phyloP scores from a whole-genome alignment of 2,888 invertebrate genomes.

The Oxyscelio sp. region DNA sequence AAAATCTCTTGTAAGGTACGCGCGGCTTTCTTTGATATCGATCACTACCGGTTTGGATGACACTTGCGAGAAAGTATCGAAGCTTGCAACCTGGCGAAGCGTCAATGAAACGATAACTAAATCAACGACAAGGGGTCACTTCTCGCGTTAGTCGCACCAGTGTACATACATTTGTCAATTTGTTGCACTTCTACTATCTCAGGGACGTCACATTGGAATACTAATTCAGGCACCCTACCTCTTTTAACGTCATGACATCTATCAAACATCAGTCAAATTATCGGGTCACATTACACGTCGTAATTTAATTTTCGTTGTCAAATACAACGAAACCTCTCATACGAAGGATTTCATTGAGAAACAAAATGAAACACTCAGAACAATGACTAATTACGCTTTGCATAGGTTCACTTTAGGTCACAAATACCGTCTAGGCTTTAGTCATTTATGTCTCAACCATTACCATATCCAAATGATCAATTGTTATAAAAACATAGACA shows the following conservation, averaged over 20 bases:
- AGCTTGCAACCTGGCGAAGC: slow-evolving; percentile 83
- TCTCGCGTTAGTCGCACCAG: slow-evolving; percentile 75
- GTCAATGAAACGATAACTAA: slow-evolving; percentile 86
- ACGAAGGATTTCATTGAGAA: neutral
- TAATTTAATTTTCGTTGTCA: neutral
- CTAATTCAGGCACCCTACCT: slow-evolving; percentile 78
- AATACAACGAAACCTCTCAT: neutral
- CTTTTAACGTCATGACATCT: slow-evolving; percentile 8
- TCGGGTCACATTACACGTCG: neutral
- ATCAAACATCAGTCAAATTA: slow-evolving; percentile 3
- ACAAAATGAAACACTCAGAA: neutral
- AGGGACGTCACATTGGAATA: slow-evolving; percentile 82
- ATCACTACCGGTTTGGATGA: slow-evolving; percentile 76
- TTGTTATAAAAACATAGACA: slow-evolving; percentile 6
- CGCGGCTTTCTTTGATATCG: slow-evolving; percentile 65
- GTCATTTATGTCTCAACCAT: neutral
- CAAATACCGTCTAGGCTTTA: neutral
- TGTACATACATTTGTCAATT: slow-evolving; percentile 85
- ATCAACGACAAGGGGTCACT: slow-evolving; percentile 86
- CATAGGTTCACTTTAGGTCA: neutral
- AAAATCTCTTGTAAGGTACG: slow-evolving; percentile 80
- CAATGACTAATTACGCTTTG: neutral
- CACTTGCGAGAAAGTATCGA: slow-evolving; percentile 66
- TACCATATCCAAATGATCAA: neutral
- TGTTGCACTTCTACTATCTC: slow-evolving; percentile 83